phyloP scores from a whole-genome alignment of 2,888 invertebrate genomes.

The Drosophila austrosaltans region DNA sequence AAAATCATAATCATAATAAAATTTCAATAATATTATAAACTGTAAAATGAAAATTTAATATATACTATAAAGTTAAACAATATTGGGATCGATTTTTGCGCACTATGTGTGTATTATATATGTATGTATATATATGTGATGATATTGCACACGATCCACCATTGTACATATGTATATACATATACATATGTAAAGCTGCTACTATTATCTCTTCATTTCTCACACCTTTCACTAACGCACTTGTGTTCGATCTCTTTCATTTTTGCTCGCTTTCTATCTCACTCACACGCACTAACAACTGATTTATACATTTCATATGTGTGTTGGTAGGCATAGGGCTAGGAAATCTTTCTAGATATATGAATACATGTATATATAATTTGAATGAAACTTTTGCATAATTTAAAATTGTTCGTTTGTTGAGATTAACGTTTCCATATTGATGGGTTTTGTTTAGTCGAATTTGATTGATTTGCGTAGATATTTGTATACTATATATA shows the following conservation, averaged over 20 bases:
- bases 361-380: neutral
- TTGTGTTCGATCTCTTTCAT: constrained; percentile 25
- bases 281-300: constrained; percentile 30
- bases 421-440: neutral
- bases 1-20: constrained; percentile 16
- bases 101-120: constrained; percentile 12
- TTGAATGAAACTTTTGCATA: neutral
- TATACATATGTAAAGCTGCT: constrained; percentile 22
- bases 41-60: neutral
- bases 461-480: neutral
- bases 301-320: constrained; percentile 4
- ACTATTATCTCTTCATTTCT: constrained; percentile 3
- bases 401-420: neutral
- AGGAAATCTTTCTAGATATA: constrained; percentile 21
- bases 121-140: constrained; percentile 30
- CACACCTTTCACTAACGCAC: constrained; percentile 21
- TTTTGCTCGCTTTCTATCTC: constrained; percentile 36
- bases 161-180: neutral
- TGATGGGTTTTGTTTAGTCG: neutral
- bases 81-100: constrained; percentile 33
- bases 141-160: constrained; percentile 62
- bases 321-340: constrained; percentile 6
- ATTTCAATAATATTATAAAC: neutral
- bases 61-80: constrained; percentile 2
- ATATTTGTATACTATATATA: neutral